Percentiles rank a stretch among this genome's conserved stretches.
Conservation (phyloP, 2,888 invertebrate species). For the Dinocampus coccinellae region DNA sequence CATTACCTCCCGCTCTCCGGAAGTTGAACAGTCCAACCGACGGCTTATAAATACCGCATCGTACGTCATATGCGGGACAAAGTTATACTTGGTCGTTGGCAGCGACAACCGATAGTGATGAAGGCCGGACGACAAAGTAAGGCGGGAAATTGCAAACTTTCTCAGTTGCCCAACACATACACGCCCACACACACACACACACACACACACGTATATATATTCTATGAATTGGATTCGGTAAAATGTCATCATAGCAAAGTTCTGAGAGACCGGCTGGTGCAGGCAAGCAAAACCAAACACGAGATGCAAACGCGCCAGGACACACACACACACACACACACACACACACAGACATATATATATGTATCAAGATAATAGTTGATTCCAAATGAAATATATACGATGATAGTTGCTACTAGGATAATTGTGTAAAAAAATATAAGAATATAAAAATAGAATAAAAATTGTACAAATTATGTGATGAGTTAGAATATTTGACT, state of each 20-base stretch:
- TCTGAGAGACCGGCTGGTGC: slow-evolving; percentile 27
- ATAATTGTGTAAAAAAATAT: not conserved
- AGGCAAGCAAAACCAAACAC: slow-evolving; percentile 1
- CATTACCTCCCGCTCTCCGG: slow-evolving; percentile 22
- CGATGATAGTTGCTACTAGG: not conserved
- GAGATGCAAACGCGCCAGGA: not conserved
- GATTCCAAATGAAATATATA: not conserved
- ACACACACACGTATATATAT: slow-evolving; percentile 21
- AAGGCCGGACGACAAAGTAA: slow-evolving; percentile 28
- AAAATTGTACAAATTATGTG: no score
- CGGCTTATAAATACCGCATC: slow-evolving; percentile 26
- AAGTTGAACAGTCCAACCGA: slow-evolving; percentile 29
- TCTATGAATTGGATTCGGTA: slow-evolving; percentile 23
- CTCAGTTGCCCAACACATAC: slow-evolving; percentile 20
- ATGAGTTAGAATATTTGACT: no score
- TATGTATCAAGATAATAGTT: not conserved
- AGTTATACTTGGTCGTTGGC: slow-evolving; percentile 11
- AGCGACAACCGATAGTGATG: slow-evolving; percentile 23
- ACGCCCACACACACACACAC: not conserved
- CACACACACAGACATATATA: not conserved
- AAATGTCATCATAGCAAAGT: slow-evolving; percentile 40
- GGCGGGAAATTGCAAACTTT: slow-evolving; percentile 5
- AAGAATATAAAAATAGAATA: not conserved
- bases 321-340: slow-evolving; percentile 12
- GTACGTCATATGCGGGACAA: slow-evolving; percentile 21